Conservation (phyloP, 2,797 vertebrate species). For the Microctenopoma stevenorrisi region DNA sequence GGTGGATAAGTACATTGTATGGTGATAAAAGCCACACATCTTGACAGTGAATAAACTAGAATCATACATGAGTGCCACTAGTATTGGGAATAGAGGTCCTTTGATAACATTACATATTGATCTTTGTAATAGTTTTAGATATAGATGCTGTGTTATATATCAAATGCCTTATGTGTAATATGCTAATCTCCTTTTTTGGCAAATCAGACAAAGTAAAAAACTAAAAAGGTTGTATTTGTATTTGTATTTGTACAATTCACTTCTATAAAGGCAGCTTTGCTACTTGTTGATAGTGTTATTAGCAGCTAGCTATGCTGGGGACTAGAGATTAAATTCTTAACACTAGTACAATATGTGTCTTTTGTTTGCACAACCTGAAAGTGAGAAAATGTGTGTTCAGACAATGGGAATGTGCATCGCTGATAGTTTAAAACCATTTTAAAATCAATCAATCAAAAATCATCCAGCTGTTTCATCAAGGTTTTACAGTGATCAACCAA, state of each 20-base stretch:
- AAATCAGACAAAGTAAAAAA: neutral
- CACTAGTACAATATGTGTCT: neutral
- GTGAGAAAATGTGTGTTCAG: neutral
- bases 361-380: neutral
- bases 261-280: neutral
- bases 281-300: neutral
- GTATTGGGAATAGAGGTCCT: neutral
- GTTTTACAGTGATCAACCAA: neutral
- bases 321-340: no score
- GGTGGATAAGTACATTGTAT: no score
- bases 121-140: neutral
- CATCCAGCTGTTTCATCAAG: neutral
- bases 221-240: no score
- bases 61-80: neutral
- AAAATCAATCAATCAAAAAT: neutral
- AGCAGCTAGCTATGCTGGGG: neutral
- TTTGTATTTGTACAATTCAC: no score
- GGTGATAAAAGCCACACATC: neutral
- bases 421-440: neutral
- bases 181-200: neutral
- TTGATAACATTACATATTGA: no score
- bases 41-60: neutral
- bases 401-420: neutral
- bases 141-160: no score
- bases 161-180: no score